These are phyloP conservation scores for Actenoides hombroni DNA, from an alignment of 2,113 vertebrate genomes.

Conservation along the genomic window DNA sequence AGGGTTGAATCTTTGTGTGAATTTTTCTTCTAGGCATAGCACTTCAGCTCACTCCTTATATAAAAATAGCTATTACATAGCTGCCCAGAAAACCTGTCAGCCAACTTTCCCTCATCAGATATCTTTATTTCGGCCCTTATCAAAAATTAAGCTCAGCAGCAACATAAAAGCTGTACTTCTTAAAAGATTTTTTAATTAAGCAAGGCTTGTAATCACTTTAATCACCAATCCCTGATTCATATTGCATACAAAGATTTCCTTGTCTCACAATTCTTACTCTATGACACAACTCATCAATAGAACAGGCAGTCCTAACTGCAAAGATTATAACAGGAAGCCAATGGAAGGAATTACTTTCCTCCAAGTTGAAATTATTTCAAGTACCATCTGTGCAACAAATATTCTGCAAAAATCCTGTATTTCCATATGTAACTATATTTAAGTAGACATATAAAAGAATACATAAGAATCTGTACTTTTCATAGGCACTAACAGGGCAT, in stretches of 20 bases:
- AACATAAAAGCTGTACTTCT: background rate
- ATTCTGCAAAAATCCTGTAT: background rate
- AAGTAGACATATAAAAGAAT: background rate
- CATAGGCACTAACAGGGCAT: background rate
- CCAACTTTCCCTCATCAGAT: background rate
- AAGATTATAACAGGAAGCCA: background rate
- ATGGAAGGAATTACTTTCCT: background rate
- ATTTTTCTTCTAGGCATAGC: constrained; percentile 44
- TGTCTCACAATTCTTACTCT: background rate
- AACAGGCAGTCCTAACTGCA: background rate
- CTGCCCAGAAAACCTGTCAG: constrained; percentile 36
- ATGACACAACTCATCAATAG: background rate
- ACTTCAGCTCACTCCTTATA: constrained; percentile 22
- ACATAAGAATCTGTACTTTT: background rate
- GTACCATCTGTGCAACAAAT: background rate
- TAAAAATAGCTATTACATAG: constrained; percentile 53
- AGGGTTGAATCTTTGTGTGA: constrained; percentile 45
- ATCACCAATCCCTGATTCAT: background rate
- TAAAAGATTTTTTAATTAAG: background rate
- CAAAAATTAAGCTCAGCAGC: background rate
- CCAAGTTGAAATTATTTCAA: background rate
- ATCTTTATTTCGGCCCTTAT: background rate
- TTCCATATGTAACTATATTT: background rate
- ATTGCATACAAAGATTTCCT: background rate
- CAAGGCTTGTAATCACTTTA: background rate